phyloP scores from a whole-genome alignment of 2,888 invertebrate genomes.

The Notodonta dromedarius region DNA sequence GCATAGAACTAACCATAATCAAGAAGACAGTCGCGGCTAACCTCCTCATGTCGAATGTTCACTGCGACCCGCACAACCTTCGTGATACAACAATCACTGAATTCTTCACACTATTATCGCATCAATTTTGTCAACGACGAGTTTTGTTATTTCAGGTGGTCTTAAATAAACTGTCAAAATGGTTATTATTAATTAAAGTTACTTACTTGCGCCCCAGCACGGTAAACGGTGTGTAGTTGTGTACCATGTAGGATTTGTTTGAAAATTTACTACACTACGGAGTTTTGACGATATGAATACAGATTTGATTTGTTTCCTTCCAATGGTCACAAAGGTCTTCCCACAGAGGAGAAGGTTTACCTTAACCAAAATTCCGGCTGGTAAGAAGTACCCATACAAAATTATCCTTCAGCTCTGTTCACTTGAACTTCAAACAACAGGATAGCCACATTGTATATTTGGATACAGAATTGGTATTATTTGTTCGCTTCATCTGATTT shows the following conservation, averaged over 20 bases:
- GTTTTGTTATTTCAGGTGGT: slow-evolving; percentile 6
- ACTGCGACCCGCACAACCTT: slow-evolving; percentile 1
- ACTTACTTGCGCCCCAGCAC: not conserved
- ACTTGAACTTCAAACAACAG: too few species aligned
- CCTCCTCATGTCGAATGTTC: not conserved
- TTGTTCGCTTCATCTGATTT: too few species aligned
- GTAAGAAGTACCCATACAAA: too few species aligned
- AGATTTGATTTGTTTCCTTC: too few species aligned
- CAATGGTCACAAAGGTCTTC: too few species aligned
- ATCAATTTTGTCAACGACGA: not conserved
- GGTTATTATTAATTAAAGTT: not conserved
- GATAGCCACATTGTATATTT: too few species aligned
- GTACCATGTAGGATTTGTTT: not conserved
- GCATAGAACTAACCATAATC: not conserved
- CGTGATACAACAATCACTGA: not conserved
- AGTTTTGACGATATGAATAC: not conserved
- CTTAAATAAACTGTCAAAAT: not conserved
- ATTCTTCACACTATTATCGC: not conserved
- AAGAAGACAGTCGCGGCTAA: not conserved
- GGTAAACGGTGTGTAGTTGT: too few species aligned
- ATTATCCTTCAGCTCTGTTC: too few species aligned
- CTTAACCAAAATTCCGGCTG: too few species aligned
- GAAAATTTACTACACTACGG: not conserved
- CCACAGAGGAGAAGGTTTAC: too few species aligned
- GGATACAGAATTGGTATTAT: too few species aligned